Evolutionary conservation across 1,140 invertebrate genomes (phyloP), one percentile per base, ranked within the genome.

Genomic region (Platyscapa corneri): DNA sequence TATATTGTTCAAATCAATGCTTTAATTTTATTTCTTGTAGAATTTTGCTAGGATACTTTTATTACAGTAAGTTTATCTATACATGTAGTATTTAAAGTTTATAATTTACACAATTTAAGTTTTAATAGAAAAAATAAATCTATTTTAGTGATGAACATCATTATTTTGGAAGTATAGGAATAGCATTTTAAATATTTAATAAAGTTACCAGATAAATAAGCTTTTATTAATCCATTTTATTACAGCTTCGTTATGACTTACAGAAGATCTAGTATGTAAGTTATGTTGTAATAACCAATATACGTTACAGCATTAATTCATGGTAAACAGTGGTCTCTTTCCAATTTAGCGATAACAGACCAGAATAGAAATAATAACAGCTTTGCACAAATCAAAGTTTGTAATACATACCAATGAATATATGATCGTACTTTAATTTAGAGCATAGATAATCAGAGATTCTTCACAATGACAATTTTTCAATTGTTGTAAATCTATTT

Each of bases 201-300:
- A n/a, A 84, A 84, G 67, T 56, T 8, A 67, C 20, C 83, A 90
- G 89, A 87, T 87, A 87, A 88, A 84, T 90, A 91, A 91, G 90
- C 90, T 91, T 91, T 91, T 91, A 91, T 91, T 91, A 88, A 90
- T 90, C 87, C 87, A 88, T 86, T 91, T 91, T 91, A 91, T 91
- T 91, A 91, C 91, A 91, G 89, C 87, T 86, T 86, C 72, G 78
- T 89, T 91, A 89, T 89, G 89, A 90, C 90, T 91, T 90, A 91
- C 91, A 90, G 88, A 88, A 90, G 89, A 87, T 90, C 90, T 90
- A 90, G 27, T 72, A 86, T 89, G 89, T 91, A 90, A 89, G 88
- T 88, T 83, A 86, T 87, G 80, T 90, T 86, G 88, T 90, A 89
- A 90, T 90, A 91, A 90, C 90, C 89, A 90, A 91, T 91, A 90